A percentile compares a stretch with the other conserved stretches of the same genome.
Conservation (phyloP, 2,113 vertebrate genomes). For the Protomyctophum bolini region DNA sequence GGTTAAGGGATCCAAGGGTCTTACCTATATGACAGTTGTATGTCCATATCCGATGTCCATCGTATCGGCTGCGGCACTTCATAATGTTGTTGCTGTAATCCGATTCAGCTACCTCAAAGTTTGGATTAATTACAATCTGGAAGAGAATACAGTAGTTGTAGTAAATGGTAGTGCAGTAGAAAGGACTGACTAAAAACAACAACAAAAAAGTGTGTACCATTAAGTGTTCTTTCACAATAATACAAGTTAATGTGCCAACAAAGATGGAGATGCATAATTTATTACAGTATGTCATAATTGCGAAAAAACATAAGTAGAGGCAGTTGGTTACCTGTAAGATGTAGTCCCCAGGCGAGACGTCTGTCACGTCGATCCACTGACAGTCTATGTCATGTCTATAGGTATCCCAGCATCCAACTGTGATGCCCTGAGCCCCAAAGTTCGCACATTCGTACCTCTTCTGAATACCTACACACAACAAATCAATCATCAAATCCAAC, state of each 20-base stretch:
- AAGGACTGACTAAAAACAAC: no score
- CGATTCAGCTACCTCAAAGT: conserved; percentile 92
- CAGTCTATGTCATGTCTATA: conserved; percentile 97
- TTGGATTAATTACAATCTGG: conserved; percentile 93
- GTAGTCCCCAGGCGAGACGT: conserved; percentile 89
- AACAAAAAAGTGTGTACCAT: no score
- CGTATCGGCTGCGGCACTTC: conserved; percentile 91
- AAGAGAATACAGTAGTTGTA: neutral
- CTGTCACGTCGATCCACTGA: conserved; percentile 95
- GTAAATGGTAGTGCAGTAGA: neutral
- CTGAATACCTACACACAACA: conserved; percentile 80
- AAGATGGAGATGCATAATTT: no score
- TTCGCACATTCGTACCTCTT: conserved; percentile 93
- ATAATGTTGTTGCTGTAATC: conserved; percentile 95
- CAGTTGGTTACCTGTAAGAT: conserved; percentile 85
- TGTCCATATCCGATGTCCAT: conserved; percentile 90
- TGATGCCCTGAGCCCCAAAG: conserved; percentile 94
- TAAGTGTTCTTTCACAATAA: no score
- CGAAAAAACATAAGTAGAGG: neutral
- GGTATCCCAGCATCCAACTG: conserved; percentile 92
- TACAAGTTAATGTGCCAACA: no score
- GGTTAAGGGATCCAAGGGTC: conserved; percentile 23
- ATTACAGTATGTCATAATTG: no score
- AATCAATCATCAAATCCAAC: conserved; percentile 1
- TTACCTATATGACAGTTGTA: conserved; percentile 95